Evolutionary conservation across 2,113 vertebrate genomes (phyloP), one percentile per base, ranked within the genome.

Genomic region (Pagrus major): DNA sequence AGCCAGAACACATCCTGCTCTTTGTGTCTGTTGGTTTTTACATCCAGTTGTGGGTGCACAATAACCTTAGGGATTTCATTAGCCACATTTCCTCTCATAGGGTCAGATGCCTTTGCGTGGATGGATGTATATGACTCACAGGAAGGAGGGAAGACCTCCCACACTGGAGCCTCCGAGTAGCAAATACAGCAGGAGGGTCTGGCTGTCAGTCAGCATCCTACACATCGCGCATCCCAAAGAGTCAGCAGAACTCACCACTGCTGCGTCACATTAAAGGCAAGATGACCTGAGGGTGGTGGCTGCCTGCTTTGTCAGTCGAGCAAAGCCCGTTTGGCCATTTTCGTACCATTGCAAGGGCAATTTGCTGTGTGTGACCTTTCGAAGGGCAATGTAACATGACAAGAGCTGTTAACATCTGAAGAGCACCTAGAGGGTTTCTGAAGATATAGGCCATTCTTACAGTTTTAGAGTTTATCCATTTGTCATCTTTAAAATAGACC

Each of bases 321-420:
- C 87, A 84, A 90, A 85, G 81, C 70, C 81, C 9, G 47, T 86
- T 89, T 84, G 89, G 85, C 76, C 80, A 63, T 86, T 84, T 86
- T 88, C 61, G 39, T 90, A 85, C 85, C 89, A 68, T 82, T 73
- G 83, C 87, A 85, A 86, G 78, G 88, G 81, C 89, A 90, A 89
- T 91, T 88, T 91, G 83, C 86, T 85, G 82, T 85, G 86, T 90
- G 84, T 90, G 88, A 93, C 93, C 93, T 93, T 93, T 93, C 20
- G 54, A 88, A 81, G 80, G 83, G 87, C 87, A 83, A 89, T 85
- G 86, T 78, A 90, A 92, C 82, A 89, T 93, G 91, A 93, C 93
- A 93, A 86, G 87, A 83, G 83, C 78, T 80, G 86, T 93, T 93
- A 92, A 68, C 72, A 71, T 91, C 83, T 83, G 70, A 86, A 35